Percentiles rank a stretch among this genome's conserved stretches.
phyloP scores from a whole-genome alignment of 2,797 vertebrate species.

The Periophthalmus magnuspinnatus region DNA sequence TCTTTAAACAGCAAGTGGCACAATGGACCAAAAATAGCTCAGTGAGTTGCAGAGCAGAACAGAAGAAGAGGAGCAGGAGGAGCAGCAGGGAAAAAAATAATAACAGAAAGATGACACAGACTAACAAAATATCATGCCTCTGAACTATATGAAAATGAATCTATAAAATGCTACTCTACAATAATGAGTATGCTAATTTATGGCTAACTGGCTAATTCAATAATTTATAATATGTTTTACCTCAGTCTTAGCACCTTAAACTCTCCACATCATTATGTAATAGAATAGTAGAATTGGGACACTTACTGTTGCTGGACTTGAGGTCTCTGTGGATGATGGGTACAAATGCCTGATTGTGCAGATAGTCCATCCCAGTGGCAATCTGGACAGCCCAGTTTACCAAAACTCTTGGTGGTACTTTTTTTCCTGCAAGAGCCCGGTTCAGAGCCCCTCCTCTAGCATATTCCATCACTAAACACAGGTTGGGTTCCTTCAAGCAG shows the following conservation, averaged over 20 bases:
- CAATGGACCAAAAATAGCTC: constrained; percentile 84
- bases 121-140: constrained; percentile 33
- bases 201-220: no score
- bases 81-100: constrained; percentile 50
- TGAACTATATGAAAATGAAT: constrained; percentile 9
- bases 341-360: constrained; percentile 88
- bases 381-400: constrained; percentile 96
- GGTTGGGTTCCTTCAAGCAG: constrained; percentile 86
- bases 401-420: constrained; percentile 87
- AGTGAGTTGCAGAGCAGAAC: constrained; percentile 76
- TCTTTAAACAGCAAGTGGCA: constrained; percentile 82
- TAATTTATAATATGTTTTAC: no score
- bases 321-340: constrained; percentile 93
- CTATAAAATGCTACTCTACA: neutral
- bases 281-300: constrained; percentile 5
- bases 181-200: neutral
- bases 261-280: neutral
- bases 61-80: constrained; percentile 54
- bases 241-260: no score
- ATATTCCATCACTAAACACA: constrained; percentile 93
- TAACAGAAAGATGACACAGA: constrained; percentile 53
- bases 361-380: constrained; percentile 91
- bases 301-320: constrained; percentile 96
- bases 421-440: constrained; percentile 86
- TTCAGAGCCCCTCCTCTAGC: constrained; percentile 88